Percentiles rank a stretch among this genome's conserved stretches.
Conservation (phyloP, 2,888 invertebrate genomes). For the Lydus trimaculatus region DNA sequence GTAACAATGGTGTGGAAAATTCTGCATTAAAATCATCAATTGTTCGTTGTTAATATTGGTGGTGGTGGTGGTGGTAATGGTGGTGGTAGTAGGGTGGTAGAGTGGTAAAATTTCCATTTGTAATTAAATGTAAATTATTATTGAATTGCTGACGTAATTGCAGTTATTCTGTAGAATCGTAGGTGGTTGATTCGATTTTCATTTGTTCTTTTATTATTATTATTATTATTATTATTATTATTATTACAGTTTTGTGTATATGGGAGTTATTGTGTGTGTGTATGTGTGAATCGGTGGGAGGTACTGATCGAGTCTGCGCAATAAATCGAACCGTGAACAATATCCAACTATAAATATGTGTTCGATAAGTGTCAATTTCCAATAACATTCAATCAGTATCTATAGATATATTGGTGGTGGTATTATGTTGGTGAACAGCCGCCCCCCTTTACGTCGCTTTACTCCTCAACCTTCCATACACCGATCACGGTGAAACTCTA, state of each 20-base stretch:
- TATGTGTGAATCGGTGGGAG: neutral
- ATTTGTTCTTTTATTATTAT: neutral
- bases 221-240: too few species aligned
- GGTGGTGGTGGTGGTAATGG: neutral
- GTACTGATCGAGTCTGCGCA: slow-evolving; percentile 6
- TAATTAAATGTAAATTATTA: slow-evolving; percentile 2
- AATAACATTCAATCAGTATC: neutral
- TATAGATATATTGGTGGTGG: neutral
- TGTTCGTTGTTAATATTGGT: neutral
- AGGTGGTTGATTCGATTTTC: neutral
- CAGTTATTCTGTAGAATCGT: neutral
- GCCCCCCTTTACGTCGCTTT: too few species aligned
- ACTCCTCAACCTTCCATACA: neutral
- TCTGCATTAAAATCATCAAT: too few species aligned
- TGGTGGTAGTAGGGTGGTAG: neutral
- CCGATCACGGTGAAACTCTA: slow-evolving; percentile 29
- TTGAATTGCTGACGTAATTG: slow-evolving; percentile 2
- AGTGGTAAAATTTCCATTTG: neutral
- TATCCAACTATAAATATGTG: slow-evolving; percentile 5
- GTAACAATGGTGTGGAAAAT: too few species aligned
- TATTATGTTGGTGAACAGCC: too few species aligned
- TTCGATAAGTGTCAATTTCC: slow-evolving; percentile 13
- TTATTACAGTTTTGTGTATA: too few species aligned
- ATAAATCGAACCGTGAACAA: slow-evolving; percentile 3
- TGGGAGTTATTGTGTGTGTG: neutral